Conservation (phyloP, 2,797 vertebrate genomes). For the Luscinia megarhynchos region DNA sequence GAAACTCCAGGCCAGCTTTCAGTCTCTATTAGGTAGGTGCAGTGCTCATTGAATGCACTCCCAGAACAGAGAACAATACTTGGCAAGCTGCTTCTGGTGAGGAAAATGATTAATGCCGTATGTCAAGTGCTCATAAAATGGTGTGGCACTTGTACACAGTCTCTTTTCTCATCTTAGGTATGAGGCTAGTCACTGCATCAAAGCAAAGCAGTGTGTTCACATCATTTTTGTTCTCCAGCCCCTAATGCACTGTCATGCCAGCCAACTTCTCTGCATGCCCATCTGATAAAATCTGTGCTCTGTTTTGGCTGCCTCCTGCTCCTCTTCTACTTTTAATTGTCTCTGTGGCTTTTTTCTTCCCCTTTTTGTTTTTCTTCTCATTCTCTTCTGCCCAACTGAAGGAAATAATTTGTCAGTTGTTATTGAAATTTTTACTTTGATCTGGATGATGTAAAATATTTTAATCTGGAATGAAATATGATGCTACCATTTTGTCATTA, state of each 20-base stretch:
- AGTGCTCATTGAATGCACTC: conserved; percentile 4
- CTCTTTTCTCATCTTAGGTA: conserved; percentile 30
- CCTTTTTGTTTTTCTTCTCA: not conserved
- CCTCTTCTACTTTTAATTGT: conserved; percentile 10
- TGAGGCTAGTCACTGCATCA: not conserved
- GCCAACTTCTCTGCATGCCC: not conserved
- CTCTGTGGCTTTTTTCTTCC: conserved; percentile 3
- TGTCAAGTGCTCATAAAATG: conserved; percentile 9
- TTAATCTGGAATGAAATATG: not conserved
- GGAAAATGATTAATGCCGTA: conserved; percentile 24
- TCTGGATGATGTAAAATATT: conserved; percentile 22
- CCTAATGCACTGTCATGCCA: not conserved
- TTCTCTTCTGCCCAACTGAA: conserved; percentile 24
- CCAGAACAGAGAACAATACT: conserved; percentile 45
- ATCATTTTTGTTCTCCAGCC: not conserved
- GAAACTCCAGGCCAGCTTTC: conserved; percentile 19
- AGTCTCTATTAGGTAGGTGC: conserved; percentile 47
- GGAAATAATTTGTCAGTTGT: conserved; percentile 7
- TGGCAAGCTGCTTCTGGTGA: conserved; percentile 16
- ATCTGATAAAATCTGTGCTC: conserved; percentile 12
- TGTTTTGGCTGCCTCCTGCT: not conserved
- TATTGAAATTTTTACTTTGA: conserved; percentile 45
- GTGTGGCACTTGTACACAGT: not conserved
- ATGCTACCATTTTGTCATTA: not conserved
- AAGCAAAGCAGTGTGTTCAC: not conserved